phyloP scores from a whole-genome alignment of 2,113 vertebrate genomes.

The Merops nubicus region DNA sequence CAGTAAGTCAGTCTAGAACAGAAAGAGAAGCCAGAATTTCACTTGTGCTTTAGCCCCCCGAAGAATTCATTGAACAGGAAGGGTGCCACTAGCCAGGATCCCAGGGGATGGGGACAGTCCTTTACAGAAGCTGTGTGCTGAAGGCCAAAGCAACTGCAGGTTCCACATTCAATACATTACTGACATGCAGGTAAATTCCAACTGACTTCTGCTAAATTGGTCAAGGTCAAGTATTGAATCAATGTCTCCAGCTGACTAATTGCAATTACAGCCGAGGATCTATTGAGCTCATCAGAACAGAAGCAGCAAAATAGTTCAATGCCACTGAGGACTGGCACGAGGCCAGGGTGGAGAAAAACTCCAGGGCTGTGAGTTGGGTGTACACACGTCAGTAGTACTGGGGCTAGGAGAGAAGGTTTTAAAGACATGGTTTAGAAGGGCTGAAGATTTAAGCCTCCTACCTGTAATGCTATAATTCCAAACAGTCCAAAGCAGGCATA shows the following conservation, averaged over 20 bases:
- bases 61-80: background rate
- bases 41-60: background rate
- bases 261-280: background rate
- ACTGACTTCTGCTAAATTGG: slow-evolving; percentile 7
- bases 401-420: background rate
- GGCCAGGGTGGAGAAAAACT: background rate
- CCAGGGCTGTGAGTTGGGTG: background rate
- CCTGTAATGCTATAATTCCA: slow-evolving; percentile 95
- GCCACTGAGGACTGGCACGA: background rate
- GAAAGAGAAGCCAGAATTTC: background rate
- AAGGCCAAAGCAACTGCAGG: background rate
- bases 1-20: background rate
- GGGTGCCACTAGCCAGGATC: background rate
- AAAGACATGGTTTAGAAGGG: background rate
- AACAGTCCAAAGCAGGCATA: slow-evolving; percentile 97
- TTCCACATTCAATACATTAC: background rate
- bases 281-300: background rate
- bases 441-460: slow-evolving; percentile 64
- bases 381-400: background rate
- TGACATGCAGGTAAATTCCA: background rate
- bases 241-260: slow-evolving; percentile 8
- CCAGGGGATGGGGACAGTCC: background rate
- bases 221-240: slow-evolving; percentile 16
- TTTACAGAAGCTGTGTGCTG: background rate
- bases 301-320: slow-evolving; percentile 21